Base-by-base conservation (phyloP, 1,140 invertebrate species). In the Triops cancriformis region DNA sequence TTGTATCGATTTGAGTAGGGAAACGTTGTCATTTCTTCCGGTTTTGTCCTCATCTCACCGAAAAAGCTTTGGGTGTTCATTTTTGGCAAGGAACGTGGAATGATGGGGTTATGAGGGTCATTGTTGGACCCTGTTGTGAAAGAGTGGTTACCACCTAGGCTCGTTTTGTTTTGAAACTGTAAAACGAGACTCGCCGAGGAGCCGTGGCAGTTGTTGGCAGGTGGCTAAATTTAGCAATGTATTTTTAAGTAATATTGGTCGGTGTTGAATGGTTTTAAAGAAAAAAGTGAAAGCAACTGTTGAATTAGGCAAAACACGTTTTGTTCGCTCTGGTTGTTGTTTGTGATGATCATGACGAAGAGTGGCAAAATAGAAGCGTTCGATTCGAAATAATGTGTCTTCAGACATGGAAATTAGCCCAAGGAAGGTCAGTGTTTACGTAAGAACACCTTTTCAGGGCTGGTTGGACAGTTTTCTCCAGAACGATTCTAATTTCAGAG, bases 241-340 rank as follows among this genome's bases (percentile, higher is more conserved):
- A 64, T 64, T 64, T 64, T 64, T 1, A 64, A 64, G 51, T 64
- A n/a, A 45, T 45, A 64, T 64, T 18, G 51, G 51, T 64, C 51
- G 51, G 51, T 64, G 51, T 64, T 64, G 51, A 64, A 64, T 64
- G 51, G 51, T 64, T 64, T 64, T 18, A 23, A 64, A 64, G 51
- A 7, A 37, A 37, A 37, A 37, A 37, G 2, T 37, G 31, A 7
- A 37, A 37, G n/a, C n/a, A n/a, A 45, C 0, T n/a, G 5, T 64
- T 64, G 51, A 23, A 64, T 64, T 64, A 64, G 51, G 7, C 31
- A 37, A 37, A 37, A 37, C n/a, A 37, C 51, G 18, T 64, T 64
- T 64, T 18, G 51, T 64, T 64, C 51, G n/a, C 51, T 64, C 51
- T 23, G 51, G 31, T 23, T 64, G 51, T 64, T 64, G 51, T 64